Evolutionary conservation across 2,113 vertebrate genomes (phyloP), one percentile per base, ranked within the genome.

Genomic region (Nibea coibor): DNA sequence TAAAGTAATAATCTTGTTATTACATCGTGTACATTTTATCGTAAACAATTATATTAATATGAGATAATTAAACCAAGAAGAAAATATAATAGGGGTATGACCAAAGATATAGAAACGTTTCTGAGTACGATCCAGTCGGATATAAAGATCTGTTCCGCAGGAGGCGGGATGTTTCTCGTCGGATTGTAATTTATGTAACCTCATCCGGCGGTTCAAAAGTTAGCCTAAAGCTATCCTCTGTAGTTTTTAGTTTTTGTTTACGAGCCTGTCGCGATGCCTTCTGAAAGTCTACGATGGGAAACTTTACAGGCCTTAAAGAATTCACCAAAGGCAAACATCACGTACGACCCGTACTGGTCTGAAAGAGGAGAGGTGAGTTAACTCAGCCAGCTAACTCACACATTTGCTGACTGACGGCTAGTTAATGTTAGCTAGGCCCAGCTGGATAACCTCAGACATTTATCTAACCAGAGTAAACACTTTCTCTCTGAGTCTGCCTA

Each of bases 301-400:
- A 94, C 95, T 2, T 77, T 96, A 42, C 64, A 94, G 10, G 94
- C 93, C 0, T 83, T 96, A 28, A 94, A 93, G 78, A 93, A 93
- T 35, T 95, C 94, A 0, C 45, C 92, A 2, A 96, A 96, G 78
- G 94, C 91, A 39, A 93, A 84, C 47, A 79, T 95, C 15, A 81
- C 48, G 0, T 95, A 87, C 63, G 86, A 92, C 24, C 83, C 94
- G 0, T 78, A 81, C 73, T 95, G 94, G 93, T 86, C 82, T 2
- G 89, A 93, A 6, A 84, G 91, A 0, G 93, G 89, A 14, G 94
- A 95, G 92, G 95, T 96, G 80, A 91, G 90, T 48, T 1, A 0
- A 24, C 12, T 8, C 7, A 35, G 42, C n/a, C 0, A 15, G 53
- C 51, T 61, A 45, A 42, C 48, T n/a, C 8, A 31, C 4, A 22